Evolutionary conservation across 1,140 invertebrate genomes (phyloP).

Genomic region (Temnothorax longispinosus): DNA sequence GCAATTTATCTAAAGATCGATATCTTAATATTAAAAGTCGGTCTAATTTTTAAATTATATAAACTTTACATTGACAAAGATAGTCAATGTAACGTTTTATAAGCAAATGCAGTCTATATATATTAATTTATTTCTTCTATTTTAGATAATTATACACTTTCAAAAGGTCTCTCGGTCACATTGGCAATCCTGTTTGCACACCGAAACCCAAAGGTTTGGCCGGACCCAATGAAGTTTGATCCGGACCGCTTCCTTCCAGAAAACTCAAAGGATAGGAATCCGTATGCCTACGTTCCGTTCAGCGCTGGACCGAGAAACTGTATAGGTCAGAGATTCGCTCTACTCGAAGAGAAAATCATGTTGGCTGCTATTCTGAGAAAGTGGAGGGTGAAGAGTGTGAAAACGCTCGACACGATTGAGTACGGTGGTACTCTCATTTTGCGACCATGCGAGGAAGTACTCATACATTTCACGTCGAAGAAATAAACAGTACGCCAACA

Average conservation of each 20-base stretch:
- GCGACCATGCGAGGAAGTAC: slow-evolving; percentile 71
- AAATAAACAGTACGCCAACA: slow-evolving; percentile 15
- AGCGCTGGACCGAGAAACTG: slow-evolving; percentile 76
- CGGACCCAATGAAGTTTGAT: slow-evolving; percentile 91
- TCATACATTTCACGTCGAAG: slow-evolving; percentile 65
- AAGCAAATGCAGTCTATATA: neutral
- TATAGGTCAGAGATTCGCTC: slow-evolving; percentile 81
- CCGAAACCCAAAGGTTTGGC: slow-evolving; percentile 83
- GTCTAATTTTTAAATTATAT: too few species aligned
- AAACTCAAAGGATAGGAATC: slow-evolving; percentile 84
- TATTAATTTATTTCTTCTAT: slow-evolving; percentile 17
- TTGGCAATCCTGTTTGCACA: slow-evolving; percentile 87
- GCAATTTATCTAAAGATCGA: too few species aligned
- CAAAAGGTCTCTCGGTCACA: slow-evolving; percentile 81
- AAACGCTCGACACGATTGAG: slow-evolving; percentile 77
- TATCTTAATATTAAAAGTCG: too few species aligned
- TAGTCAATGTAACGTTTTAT: neutral
- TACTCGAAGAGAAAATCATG: slow-evolving; percentile 87
- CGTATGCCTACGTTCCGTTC: slow-evolving; percentile 87
- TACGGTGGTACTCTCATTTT: slow-evolving; percentile 73
- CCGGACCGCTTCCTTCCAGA: slow-evolving; percentile 86
- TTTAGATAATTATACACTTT: slow-evolving; percentile 76
- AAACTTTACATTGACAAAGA: too few species aligned
- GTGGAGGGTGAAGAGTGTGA: slow-evolving; percentile 85
- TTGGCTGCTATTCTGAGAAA: slow-evolving; percentile 86